Conservation (phyloP, 2,113 vertebrate species). For the Equus przewalskii region DNA sequence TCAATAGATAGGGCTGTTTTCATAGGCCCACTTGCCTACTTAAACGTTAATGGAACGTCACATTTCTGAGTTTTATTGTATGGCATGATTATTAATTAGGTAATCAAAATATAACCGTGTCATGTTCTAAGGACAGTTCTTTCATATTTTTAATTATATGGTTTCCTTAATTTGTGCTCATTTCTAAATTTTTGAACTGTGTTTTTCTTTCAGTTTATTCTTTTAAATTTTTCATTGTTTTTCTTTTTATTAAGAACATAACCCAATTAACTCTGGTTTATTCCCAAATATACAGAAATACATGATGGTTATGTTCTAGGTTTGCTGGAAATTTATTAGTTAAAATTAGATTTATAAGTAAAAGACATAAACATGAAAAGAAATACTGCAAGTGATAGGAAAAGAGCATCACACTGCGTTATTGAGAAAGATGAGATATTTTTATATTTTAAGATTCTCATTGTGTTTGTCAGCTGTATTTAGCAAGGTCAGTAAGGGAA, state of each 20-base stretch:
- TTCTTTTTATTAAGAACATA: background rate
- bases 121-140: background rate
- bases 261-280: background rate
- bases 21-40: background rate
- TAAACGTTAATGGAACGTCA: background rate
- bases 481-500: conserved; percentile 25
- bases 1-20: background rate
- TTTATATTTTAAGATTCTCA: conserved; percentile 21
- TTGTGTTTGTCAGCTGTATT: conserved; percentile 55
- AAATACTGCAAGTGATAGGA: background rate
- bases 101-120: background rate
- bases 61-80: background rate
- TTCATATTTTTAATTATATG: background rate
- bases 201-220: background rate
- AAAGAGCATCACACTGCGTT: background rate
- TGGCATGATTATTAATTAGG: background rate
- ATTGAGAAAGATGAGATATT: background rate
- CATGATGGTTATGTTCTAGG: background rate
- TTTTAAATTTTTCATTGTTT: background rate
- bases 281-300: conserved; percentile 10
- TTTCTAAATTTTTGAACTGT: conserved; percentile 13
- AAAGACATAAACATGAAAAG: conserved; percentile 22
- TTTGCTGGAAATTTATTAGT: conserved; percentile 20
- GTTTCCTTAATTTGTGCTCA: conserved; percentile 10
- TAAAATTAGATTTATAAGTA: conserved; percentile 19